Conservation (phyloP, 1,140 invertebrate species). For the Riptortus pedestris region DNA sequence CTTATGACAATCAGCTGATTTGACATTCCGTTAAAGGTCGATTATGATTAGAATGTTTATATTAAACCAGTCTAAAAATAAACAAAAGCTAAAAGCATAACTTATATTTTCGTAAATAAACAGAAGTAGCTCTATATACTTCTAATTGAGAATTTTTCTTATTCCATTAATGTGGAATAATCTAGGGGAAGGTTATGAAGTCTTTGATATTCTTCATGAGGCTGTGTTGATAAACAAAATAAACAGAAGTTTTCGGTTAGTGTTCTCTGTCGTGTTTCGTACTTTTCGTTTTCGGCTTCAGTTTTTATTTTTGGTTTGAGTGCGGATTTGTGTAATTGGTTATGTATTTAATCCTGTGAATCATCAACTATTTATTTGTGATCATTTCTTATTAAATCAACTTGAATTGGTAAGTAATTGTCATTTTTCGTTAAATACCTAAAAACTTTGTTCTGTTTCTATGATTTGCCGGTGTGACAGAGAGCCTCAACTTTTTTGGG, state of each 20-base stretch:
- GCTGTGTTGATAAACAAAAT: slow-evolving; percentile 10
- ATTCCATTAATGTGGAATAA: background rate
- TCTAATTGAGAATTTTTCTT: background rate
- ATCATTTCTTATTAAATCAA: background rate
- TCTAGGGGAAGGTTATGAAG: background rate
- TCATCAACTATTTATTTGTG: background rate
- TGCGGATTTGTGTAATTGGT: background rate
- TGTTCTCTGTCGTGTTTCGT: background rate
- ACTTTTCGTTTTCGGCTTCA: background rate
- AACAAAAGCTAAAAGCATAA: background rate
- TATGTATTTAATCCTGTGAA: background rate
- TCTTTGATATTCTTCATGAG: background rate
- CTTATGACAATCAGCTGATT: too few species aligned
- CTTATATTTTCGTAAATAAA: background rate
- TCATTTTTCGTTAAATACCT: too few species aligned
- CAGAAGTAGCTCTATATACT: background rate
- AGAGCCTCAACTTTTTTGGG: too few species aligned
- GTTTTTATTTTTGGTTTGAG: background rate
- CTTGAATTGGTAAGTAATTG: background rate
- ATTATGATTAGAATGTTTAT: background rate
- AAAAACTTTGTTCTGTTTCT: too few species aligned
- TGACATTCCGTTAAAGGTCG: too few species aligned
- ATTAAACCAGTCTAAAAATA: background rate
- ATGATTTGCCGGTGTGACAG: too few species aligned
- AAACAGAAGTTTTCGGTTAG: background rate